A percentile compares a stretch with the other conserved stretches of the same genome.
Conservation (phyloP, 53 echinoderm and acorn worm genomes). For the Actinopyga echinites region DNA sequence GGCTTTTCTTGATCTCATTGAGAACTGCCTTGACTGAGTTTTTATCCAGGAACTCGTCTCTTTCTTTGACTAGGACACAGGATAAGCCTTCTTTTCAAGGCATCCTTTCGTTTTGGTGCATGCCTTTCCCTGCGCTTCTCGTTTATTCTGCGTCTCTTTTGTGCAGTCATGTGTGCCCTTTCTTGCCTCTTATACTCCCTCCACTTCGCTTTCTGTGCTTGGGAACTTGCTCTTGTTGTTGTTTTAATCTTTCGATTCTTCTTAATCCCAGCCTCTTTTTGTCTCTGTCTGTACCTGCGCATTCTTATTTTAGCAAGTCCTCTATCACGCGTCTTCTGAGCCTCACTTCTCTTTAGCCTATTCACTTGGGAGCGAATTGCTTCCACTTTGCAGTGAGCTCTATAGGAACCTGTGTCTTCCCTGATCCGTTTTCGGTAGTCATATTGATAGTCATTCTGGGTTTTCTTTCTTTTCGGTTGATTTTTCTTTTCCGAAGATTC, state of each 20-base stretch:
- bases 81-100: background rate
- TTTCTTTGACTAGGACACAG: background rate
- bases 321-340: too few species aligned
- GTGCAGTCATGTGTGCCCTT: constrained; percentile 13
- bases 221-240: background rate
- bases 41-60: too few species aligned
- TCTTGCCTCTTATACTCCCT: background rate
- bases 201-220: background rate
- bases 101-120: background rate
- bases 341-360: constrained; percentile 9
- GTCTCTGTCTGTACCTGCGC: too few species aligned
- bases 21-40: too few species aligned
- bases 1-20: too few species aligned
- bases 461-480: background rate
- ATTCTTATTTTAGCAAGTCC: too few species aligned
- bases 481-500: too few species aligned
- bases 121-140: background rate
- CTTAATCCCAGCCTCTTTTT: too few species aligned
- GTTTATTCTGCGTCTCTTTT: constrained; percentile 17
- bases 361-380: constrained; percentile 7
- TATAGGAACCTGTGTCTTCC: background rate
- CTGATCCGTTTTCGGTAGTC: constrained; percentile 32
- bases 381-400: constrained; percentile 1
- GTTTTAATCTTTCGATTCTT: too few species aligned
- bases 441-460: constrained; percentile 25